phyloP scores from a whole-genome alignment of 2,797 vertebrate species.

The Buphagus erythrorhynchus region DNA sequence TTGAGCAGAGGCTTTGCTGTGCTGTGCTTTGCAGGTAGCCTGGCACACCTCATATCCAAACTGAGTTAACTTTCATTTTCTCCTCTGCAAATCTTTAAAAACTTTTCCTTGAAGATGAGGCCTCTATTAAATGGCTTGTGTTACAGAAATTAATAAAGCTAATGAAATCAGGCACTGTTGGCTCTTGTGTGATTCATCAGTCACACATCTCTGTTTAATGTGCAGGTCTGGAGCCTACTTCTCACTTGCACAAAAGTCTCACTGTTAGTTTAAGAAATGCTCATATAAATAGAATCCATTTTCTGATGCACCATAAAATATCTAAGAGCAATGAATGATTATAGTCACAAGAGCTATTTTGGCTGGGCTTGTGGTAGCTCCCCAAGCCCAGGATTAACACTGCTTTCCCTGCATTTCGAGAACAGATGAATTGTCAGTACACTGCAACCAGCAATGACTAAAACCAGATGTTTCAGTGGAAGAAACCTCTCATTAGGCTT shows the following conservation, averaged over 20 bases:
- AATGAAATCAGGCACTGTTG: slow-evolving; percentile 29
- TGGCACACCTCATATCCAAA: neutral
- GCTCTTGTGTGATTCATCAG: slow-evolving; percentile 45
- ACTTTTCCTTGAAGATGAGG: neutral
- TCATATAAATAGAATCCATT: slow-evolving; percentile 2
- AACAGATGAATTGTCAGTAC: slow-evolving; percentile 17
- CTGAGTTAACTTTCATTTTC: neutral
- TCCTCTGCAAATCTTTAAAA: neutral
- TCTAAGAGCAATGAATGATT: slow-evolving; percentile 36
- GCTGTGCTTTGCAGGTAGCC: neutral
- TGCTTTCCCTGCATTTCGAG: neutral
- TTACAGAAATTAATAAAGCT: slow-evolving; percentile 35
- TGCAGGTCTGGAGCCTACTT: slow-evolving; percentile 23
- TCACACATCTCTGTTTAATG: slow-evolving; percentile 38
- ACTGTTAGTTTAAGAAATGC: slow-evolving; percentile 34
- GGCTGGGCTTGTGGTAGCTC: neutral
- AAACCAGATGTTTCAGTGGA: slow-evolving; percentile 62
- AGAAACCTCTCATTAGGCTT: slow-evolving; percentile 51
- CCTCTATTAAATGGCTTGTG: neutral
- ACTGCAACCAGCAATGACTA: slow-evolving; percentile 34
- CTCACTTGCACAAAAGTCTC: slow-evolving; percentile 6
- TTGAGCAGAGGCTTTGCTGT: neutral
- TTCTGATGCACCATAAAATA: slow-evolving; percentile 56
- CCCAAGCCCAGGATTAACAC: slow-evolving; percentile 28
- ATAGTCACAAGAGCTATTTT: neutral